These are phyloP conservation scores for Tokudaia tokunoshimensis DNA, from an alignment of 2,797 vertebrate species.

Conservation along the genomic window DNA sequence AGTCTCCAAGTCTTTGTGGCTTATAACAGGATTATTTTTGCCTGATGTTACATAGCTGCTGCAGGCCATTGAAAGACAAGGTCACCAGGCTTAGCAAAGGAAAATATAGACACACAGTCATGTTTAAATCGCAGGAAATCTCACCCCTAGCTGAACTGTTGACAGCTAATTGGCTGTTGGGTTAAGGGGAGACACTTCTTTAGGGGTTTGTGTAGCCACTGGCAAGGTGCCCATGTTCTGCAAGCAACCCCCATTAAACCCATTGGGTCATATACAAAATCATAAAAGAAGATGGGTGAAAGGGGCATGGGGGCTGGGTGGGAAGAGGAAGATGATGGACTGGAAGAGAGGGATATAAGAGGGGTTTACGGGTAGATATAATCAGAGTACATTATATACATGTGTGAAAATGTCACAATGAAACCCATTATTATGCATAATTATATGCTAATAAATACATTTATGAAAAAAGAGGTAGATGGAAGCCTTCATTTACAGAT, in stretches of 20 bases:
- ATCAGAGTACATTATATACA: not conserved
- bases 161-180: not conserved
- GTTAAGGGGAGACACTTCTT: not conserved
- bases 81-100: not conserved
- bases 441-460: not conserved
- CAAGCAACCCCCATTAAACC: not conserved
- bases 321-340: not conserved
- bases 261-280: not conserved
- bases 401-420: not conserved
- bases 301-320: fast-evolving
- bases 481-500: not conserved
- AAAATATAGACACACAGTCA: not conserved
- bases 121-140: not conserved
- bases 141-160: not conserved
- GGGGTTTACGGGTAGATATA: not conserved
- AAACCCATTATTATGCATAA: not conserved
- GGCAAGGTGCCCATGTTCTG: too few species aligned
- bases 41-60: not conserved
- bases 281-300: not conserved
- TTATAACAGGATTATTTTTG: constrained; percentile 53
- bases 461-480: not conserved
- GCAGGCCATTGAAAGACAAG: not conserved
- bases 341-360: not conserved
- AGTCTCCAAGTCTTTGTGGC: not conserved
- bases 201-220: not conserved